These are phyloP conservation scores for Ostrea denselamellosa DNA, from an alignment of 1,140 invertebrate species.

Conservation along the genomic window DNA sequence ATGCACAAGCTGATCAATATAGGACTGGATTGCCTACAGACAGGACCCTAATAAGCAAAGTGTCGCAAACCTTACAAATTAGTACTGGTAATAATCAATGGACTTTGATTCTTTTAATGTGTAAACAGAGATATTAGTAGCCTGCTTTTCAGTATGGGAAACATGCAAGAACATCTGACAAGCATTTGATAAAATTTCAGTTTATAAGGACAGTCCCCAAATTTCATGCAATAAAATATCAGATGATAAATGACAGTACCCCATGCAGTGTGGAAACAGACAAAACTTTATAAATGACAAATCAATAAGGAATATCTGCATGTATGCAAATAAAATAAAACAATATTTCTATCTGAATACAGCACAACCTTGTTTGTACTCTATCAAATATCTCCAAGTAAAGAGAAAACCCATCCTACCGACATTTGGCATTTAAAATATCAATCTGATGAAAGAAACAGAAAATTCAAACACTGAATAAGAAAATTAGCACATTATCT, in stretches of 20 bases:
- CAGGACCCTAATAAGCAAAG: too few species aligned
- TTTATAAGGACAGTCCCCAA: neutral
- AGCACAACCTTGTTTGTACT: neutral
- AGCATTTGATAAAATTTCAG: too few species aligned
- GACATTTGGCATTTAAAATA: neutral
- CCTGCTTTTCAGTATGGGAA: too few species aligned
- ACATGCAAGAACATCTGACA: too few species aligned
- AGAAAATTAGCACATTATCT: slow-evolving; percentile 26
- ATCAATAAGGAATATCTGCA: neutral
- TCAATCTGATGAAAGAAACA: neutral
- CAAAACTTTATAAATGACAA: slow-evolving; percentile 15
- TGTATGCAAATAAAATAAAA: slow-evolving; percentile 32
- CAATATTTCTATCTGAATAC: slow-evolving; percentile 2
- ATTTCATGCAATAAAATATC: neutral
- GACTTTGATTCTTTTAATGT: too few species aligned
- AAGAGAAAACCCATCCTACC: neutral
- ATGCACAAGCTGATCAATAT: too few species aligned
- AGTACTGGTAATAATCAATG: too few species aligned
- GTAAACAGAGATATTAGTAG: too few species aligned
- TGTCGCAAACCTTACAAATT: too few species aligned
- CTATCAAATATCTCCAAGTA: slow-evolving; percentile 4
- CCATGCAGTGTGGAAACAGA: neutral
- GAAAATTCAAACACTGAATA: neutral
- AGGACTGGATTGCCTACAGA: too few species aligned
- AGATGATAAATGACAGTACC: slow-evolving; percentile 12